Evolutionary conservation across 2,113 vertebrate species (phyloP).

Genomic region (Lagopus leucura): DNA sequence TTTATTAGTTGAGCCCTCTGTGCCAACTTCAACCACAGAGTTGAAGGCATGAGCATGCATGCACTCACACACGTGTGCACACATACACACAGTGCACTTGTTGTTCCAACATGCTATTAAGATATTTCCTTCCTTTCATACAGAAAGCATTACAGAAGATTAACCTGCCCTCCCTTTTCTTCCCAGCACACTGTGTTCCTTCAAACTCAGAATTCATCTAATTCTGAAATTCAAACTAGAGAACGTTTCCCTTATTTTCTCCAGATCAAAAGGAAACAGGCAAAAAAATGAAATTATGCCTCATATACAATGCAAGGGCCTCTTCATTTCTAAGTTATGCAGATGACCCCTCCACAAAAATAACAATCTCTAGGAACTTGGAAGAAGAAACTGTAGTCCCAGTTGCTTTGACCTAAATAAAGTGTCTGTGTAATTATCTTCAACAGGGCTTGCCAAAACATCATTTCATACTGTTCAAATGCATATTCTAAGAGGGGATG

Average conservation of each 20-base stretch:
- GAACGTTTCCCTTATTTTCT: not conserved
- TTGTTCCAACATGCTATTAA: not conserved
- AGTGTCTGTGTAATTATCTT: constrained; percentile 55
- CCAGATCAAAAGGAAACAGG: constrained; percentile 44
- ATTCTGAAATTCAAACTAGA: constrained; percentile 32
- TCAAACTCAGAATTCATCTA: not conserved
- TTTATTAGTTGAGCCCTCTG: not conserved
- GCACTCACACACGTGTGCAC: not conserved
- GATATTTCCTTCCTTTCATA: not conserved
- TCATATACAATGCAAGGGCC: constrained; percentile 21
- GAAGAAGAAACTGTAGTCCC: constrained; percentile 56
- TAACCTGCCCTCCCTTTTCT: not conserved
- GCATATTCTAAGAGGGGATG: constrained; percentile 44
- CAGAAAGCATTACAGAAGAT: not conserved
- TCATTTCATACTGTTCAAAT: constrained; percentile 73
- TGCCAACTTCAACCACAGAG: constrained; percentile 64
- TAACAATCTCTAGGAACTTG: constrained; percentile 52
- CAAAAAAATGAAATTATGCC: not conserved
- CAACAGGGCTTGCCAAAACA: constrained; percentile 58
- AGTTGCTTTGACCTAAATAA: constrained; percentile 65
- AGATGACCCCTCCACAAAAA: constrained; percentile 49
- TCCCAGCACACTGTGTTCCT: not conserved
- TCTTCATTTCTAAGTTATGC: constrained; percentile 45
- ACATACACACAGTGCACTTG: not conserved
- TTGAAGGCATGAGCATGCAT: not conserved